A percentile compares a stretch with the other conserved stretches of the same genome.
phyloP scores from a whole-genome alignment of 1,140 invertebrate genomes.

The Pachyrhynchus sulphureomaculatus region DNA sequence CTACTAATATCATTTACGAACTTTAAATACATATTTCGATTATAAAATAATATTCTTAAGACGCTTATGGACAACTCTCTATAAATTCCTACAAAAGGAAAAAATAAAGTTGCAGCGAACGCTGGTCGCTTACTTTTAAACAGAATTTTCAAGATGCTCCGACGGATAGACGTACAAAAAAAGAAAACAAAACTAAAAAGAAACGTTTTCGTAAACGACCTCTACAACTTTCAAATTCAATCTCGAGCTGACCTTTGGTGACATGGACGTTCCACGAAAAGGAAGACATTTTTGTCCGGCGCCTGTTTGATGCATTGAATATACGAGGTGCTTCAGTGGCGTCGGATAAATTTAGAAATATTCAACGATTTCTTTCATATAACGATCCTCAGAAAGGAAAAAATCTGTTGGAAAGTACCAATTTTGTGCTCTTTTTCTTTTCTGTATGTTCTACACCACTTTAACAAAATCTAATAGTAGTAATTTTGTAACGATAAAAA shows the following conservation, averaged over 20 bases:
- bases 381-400: too few species aligned
- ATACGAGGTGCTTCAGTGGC: conserved; percentile 2
- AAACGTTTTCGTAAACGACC: conserved; percentile 27
- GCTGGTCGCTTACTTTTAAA: conserved; percentile 20
- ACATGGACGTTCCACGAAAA: conserved; percentile 7
- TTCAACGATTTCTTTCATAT: too few species aligned
- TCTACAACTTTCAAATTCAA: conserved; percentile 30
- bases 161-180: conserved; percentile 10
- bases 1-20: too few species aligned
- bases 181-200: conserved; percentile 20
- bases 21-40: too few species aligned
- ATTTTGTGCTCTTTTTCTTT: too few species aligned
- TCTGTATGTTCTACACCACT: too few species aligned
- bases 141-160: conserved; percentile 11
- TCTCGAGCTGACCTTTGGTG: conserved; percentile 17
- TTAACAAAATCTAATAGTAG: too few species aligned
- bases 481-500: too few species aligned
- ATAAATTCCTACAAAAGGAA: too few species aligned
- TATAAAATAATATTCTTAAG: too few species aligned
- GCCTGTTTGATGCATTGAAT: conserved; percentile 40
- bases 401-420: too few species aligned
- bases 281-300: conserved; percentile 24
- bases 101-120: not conserved
- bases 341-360: not conserved
- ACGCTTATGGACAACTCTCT: too few species aligned